These are phyloP conservation scores for Oryzias dopingdopingensis DNA, from an alignment of 2,797 vertebrate genomes.

Conservation along the genomic window DNA sequence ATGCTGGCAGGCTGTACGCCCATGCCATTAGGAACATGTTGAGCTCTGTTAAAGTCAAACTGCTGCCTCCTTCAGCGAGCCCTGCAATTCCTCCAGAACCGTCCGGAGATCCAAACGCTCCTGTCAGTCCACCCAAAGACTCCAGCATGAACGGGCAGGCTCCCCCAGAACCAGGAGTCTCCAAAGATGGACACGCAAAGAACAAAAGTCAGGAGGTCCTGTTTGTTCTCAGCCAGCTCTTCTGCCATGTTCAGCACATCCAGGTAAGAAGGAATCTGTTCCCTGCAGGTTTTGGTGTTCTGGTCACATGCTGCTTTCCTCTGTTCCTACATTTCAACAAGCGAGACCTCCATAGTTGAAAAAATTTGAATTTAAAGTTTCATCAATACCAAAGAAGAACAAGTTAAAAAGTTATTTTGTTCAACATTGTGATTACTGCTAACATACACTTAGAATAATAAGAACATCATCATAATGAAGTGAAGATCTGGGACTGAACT, in stretches of 20 bases:
- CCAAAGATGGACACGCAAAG: slow-evolving; percentile 10
- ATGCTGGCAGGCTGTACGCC: slow-evolving; percentile 84
- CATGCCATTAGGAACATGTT: slow-evolving; percentile 78
- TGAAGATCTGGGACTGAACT: too few species aligned
- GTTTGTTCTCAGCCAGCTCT: slow-evolving; percentile 90
- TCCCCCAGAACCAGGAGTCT: slow-evolving; percentile 5
- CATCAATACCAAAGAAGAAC: too few species aligned
- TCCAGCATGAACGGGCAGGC: slow-evolving; percentile 6
- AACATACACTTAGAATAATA: too few species aligned
- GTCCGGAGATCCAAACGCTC: not conserved
- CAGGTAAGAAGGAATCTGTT: slow-evolving; percentile 61
- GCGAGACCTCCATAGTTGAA: too few species aligned
- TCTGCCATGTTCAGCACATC: slow-evolving; percentile 92
- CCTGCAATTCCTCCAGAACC: slow-evolving; percentile 15
- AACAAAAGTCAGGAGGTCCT: slow-evolving; percentile 77
- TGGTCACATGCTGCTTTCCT: too few species aligned
- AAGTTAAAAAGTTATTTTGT: too few species aligned
- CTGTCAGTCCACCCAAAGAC: not conserved
- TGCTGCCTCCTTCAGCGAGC: slow-evolving; percentile 33
- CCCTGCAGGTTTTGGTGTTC: too few species aligned
- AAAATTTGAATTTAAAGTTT: too few species aligned
- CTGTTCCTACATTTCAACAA: too few species aligned
- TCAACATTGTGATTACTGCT: too few species aligned
- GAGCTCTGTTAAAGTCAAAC: slow-evolving; percentile 64
- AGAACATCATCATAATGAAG: too few species aligned